Evolutionary conservation across 2,888 invertebrate genomes (phyloP), one percentile per base, ranked within the genome.

Genomic region (Andrena bicolor): DNA sequence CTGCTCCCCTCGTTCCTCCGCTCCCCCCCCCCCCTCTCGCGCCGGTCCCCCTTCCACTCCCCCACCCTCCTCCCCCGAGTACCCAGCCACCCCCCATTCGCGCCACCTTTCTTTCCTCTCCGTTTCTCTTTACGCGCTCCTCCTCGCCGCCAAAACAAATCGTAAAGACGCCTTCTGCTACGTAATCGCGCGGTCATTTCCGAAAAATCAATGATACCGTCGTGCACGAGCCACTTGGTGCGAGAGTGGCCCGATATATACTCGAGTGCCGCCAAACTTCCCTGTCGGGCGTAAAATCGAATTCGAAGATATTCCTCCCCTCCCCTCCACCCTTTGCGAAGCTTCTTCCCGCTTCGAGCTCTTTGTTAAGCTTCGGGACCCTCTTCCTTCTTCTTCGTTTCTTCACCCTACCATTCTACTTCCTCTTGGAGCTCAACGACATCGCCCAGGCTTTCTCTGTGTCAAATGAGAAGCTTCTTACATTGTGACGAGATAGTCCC

Each of bases 121-220:
- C 80, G 81, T 80, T 71, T 76, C 80, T 76, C 82, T 80, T 83
- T 78, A 76, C 80, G 82, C 83, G 79, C 66, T 86, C 82, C 85
- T 80, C 86, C 85, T 80, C 86, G 90, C 92, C 90, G 91, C 90
- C 91, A 91, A 92, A 92, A 92, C 92, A 92, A 92, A 92, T 92
- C 92, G 91, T 92, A 91, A 92, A 92, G 90, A 90, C 90, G 88
- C 86, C 90, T 81, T 76, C 76, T 73, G 75, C 78, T 63, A 81
- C 85, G 86, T 88, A 87, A 85, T 88, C 85, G 82, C 65, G 72
- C 76, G 71, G 82, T 83, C 79, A 76, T 87, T 90, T 81, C 86
- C 85, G 78, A 85, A 90, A 88, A 90, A 89, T 89, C 88, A 84
- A 88, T 87, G 88, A 78, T 77, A 79, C 61, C 77, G 20, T 71